Evolutionary conservation across 1,140 invertebrate species (phyloP), one percentile per base, ranked within the genome.

Genomic region (Heliconius eleuchia): DNA sequence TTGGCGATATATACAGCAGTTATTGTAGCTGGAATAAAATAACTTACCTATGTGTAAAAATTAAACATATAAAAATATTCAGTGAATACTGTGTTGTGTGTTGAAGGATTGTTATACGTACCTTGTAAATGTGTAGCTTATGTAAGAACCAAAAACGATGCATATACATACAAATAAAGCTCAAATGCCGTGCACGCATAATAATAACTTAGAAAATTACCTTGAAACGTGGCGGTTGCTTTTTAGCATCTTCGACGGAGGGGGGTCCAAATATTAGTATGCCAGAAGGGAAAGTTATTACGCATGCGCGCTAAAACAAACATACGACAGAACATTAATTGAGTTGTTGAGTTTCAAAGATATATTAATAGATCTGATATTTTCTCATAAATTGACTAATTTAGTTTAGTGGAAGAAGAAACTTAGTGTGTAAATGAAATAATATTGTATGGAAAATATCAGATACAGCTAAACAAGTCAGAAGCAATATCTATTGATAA

Each of bases 251-350:
- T 87, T 85, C 86, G 87, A 83, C 87, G 89, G 80, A 89, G 83
- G 83, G 87, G 83, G 85, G 85, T 81, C 91, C 92, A 90, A 89
- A 52, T 88, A 94, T 94, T 94, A 94, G 93, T 94, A 94, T 94
- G 93, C 93, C 93, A 94, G 93, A 94, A 94, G 93, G 93, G 88
- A 94, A 94, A 90, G 91, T 94, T 94, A 94, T 94, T 94, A 94
- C 91, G 93, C 93, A 94, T 94, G 92, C 93, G 93, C 85, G 87
- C 93, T 94, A 94, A 90, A 94, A 94, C 93, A 94, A 90, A 94
- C 91, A 92, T 94, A 94, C 91, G 90, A 86, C 85, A 91, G 87
- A 86, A 87, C 86, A 92, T 93, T 94, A 94, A 86, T 92, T 71
- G 39, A 83, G 34, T 78, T 82, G 57, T 84, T 73, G 76, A 80